Evolutionary conservation across 1,140 invertebrate genomes (phyloP), one percentile per base, ranked within the genome.

Genomic region (Aphelinus certus): DNA sequence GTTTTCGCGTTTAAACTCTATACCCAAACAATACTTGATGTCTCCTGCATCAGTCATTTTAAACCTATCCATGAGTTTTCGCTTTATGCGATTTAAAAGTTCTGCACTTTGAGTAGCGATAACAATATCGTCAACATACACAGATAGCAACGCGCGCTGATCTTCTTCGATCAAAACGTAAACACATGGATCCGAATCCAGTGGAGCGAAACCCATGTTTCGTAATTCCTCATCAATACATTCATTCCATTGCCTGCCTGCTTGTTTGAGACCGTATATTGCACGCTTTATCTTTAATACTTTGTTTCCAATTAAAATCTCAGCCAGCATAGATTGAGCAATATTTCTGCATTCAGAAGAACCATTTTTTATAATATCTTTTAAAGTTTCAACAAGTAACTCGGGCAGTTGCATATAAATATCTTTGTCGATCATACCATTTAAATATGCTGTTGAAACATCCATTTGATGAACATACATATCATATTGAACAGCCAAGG

Each of bases 1-100:
- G 2, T 65, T 7, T 9, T 4, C 65, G 55, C 56, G 53, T 10
- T 48, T 42, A 45, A 77, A 64, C 10, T 77, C 63, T 2, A 79
- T 74, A 46, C 76, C 74, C 7, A 79, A 60, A 46, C 77, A 80
- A 55, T 62, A 68, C 10, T 71, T 53, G 9, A 67, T 63, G 3
- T 71, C 46, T 5, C 74, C 74, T 0, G 78, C 46, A 43, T 80
- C 72, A 7, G 75, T 80, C 2, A 79, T 7, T 53, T 76, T 71
- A 53, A 77, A 80, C 7, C 45, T 42, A 5, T 70, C 10, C 46
- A 45, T 7, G 4, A 2, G 58, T 1, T 53, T 43, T 7, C 26
- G 4, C 49, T 3, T 57, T 6, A 45, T 1, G 49, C 26, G 1
- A 70, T 43, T 61, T 45, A n/a, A 51, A 5, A 53, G 4, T 53